These are phyloP conservation scores for Cheilosia urbana DNA, from an alignment of 2,888 invertebrate genomes.

Conservation along the genomic window DNA sequence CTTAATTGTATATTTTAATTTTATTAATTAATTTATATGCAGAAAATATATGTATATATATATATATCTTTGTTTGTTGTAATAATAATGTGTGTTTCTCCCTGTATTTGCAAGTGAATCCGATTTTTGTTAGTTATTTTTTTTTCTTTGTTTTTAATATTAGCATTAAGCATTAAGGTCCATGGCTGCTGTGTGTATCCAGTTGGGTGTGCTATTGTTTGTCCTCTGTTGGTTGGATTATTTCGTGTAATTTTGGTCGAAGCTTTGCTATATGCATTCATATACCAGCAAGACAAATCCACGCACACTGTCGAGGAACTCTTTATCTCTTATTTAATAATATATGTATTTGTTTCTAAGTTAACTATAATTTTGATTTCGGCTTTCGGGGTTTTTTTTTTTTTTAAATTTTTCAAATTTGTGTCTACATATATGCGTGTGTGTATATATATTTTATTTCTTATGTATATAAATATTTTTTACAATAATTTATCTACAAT, in stretches of 20 bases:
- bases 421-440: conserved; percentile 65
- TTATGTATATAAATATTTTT: conserved; percentile 60
- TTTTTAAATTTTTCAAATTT: conserved; percentile 23
- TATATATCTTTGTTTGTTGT: neutral
- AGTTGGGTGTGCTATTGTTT: conserved; percentile 18
- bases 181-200: conserved; percentile 34
- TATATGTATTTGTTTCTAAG: conserved; percentile 19
- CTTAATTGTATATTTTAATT: conserved; percentile 26
- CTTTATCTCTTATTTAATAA: conserved; percentile 14
- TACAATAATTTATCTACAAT: conserved; percentile 68
- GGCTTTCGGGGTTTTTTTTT: conserved; percentile 5
- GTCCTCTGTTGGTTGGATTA: conserved; percentile 3
- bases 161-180: conserved; percentile 38
- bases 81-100: conserved; percentile 51
- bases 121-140: conserved; percentile 1
- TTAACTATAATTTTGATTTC: conserved; percentile 51
- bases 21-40: conserved; percentile 31
- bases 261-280: conserved; percentile 11
- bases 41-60: conserved; percentile 1
- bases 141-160: conserved; percentile 14
- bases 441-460: conserved; percentile 59
- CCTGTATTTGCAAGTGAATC: conserved; percentile 49
- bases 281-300: conserved; percentile 54
- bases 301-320: conserved; percentile 54
- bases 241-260: conserved; percentile 55